These are phyloP conservation scores for Drosophila yakuba DNA, from an alignment of 1,140 invertebrate species.

Conservation along the genomic window DNA sequence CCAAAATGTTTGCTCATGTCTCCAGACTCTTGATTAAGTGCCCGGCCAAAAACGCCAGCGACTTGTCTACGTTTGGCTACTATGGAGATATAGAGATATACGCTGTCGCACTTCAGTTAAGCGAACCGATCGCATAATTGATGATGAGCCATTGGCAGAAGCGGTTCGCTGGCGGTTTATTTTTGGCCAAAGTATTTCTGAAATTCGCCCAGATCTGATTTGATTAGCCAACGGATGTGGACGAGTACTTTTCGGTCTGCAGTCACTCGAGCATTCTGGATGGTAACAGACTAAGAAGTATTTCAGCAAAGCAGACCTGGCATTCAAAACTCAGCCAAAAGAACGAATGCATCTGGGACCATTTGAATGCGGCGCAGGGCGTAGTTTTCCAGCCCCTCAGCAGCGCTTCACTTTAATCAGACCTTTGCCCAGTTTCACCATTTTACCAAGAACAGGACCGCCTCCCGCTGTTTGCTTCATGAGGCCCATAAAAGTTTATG, in stretches of 20 bases:
- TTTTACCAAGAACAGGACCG: conserved; percentile 41
- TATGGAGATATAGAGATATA: conserved; percentile 57
- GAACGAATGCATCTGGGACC: conserved; percentile 7
- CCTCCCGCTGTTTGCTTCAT: conserved; percentile 45
- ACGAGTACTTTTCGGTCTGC: conserved; percentile 2
- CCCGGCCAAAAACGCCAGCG: conserved; percentile 45
- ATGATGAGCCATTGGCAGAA: conserved; percentile 59
- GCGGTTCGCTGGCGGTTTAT: conserved; percentile 30
- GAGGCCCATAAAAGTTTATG: conserved; percentile 58
- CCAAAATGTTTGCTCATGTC: conserved; percentile 77
- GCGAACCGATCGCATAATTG: conserved; percentile 57
- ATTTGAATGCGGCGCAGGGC: not conserved
- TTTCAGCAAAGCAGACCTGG: not conserved
- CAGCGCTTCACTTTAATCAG: conserved; percentile 50
- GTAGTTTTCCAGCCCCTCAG: conserved; percentile 21
- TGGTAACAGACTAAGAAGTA: not conserved
- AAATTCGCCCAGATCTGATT: conserved; percentile 10
- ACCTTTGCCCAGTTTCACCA: conserved; percentile 35
- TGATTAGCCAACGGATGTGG: conserved; percentile 35
- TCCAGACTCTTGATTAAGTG: conserved; percentile 71
- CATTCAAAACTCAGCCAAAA: too few species aligned
- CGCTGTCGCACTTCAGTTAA: conserved; percentile 58
- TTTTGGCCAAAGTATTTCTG: conserved; percentile 45
- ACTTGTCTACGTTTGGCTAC: not conserved
- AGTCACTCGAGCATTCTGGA: not conserved